Evolutionary conservation across 2,113 vertebrate genomes (phyloP), one percentile per base, ranked within the genome.

Genomic region (Alligator mississippiensis): DNA sequence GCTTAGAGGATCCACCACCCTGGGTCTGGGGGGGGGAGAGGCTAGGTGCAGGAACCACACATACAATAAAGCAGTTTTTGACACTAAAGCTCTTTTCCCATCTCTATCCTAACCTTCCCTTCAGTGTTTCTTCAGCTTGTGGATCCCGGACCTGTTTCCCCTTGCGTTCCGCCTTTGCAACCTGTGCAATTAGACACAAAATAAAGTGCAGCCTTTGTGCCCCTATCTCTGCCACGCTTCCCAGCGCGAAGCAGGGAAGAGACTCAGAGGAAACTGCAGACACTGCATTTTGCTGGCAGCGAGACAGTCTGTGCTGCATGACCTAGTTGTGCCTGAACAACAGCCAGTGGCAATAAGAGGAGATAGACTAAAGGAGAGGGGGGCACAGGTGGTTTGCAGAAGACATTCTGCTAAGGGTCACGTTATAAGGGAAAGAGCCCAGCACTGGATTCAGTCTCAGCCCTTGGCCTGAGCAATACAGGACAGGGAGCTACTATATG

Each of bases 311-410:
- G 77, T 38, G 83, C 95, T 78, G 27, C 0, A 1, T 92, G 85
- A 88, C 88, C 92, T 90, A 76, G 76, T 92, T 90, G 89, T 25
- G 85, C 58, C 34, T 25, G n/a, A 81, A 58, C 63, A 81, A 34
- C 57, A 61, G 77, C 15, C 1, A 0, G 2, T 78, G 77, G 85
- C 64, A 28, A 55, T 1, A 4, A 30, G 59, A 68, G 88, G 70
- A 22, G 25, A 27, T 79, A 57, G 92, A 75, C 61, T 55, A n/a
- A 61, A 55, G 9, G 70, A 0, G 1, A 14, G 78, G 15, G 12
- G 54, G 10, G 75, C 84, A 81, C 82, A 76, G 61, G 6, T 11
- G 21, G 84, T 47, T 47, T 47, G 7, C 47, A 47, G 47, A 47
- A 47, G 38, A 47, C 38, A 47, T 47, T 47, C 8, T 47, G 38